Evolutionary conservation across 2,888 invertebrate genomes (phyloP), one percentile per base, ranked within the genome.

Genomic region (Heteromyza rotundicornis): DNA sequence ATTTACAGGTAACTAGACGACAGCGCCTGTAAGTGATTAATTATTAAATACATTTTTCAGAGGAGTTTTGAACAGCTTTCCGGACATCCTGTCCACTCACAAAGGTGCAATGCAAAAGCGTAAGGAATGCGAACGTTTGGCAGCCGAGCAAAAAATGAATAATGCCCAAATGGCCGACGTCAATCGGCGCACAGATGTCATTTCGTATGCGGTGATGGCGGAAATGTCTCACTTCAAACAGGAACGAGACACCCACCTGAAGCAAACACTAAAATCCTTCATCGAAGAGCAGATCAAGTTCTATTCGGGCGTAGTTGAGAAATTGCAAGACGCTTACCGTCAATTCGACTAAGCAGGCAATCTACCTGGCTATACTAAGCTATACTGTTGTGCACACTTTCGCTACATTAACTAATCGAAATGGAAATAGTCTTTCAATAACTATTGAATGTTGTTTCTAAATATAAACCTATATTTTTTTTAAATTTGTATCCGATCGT

Each of bases 221-320:
- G 98, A 99, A 86, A 90, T 98, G 72, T 91, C 92, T 72, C 95
- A 98, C 82, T 97, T 98, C 81, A 95, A 96, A 80, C 84, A 86
- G 23, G 95, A 96, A 79, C 87, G 96, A 69, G 91, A 94, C 51
- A 87, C 87, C 44, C 96, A 98, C 84, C 87, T 96, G 71, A 94
- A 92, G 77, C 86, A 87, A 59, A 90, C 95, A 54, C 92, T 98
- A 88, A 92, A 92, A 79, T 88, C 87, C 65, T 97, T 94, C 81
- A 86, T 98, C 62, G 87, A 86, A 67, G 93, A 94, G 75, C 98
- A 98, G 85, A 94, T 98, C 35, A 87, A 87, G 58, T 98, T 98
- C 85, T 97, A 98, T 85, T 91, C 92, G 82, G 91, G 91, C 79
- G 87, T 94, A 68, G 92, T 93, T 62, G 86, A 87, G 53, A 90